These are phyloP conservation scores for Apostichopus californicus DNA, from an alignment of 35 echinoderm and acorn worm species.

Conservation along the genomic window DNA sequence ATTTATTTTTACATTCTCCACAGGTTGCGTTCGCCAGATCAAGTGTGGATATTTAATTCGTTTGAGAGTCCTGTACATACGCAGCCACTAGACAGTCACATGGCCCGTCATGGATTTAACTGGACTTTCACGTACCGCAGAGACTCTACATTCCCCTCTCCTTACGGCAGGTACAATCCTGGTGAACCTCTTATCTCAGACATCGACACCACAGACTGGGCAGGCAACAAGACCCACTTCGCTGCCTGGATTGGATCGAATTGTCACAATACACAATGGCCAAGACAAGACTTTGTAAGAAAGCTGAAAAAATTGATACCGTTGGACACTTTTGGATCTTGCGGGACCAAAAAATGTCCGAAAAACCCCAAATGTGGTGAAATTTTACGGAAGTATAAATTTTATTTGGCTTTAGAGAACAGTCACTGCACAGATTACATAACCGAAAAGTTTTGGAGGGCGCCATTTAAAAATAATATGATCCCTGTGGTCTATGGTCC, in stretches of 20 bases:
- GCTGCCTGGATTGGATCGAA: constrained; percentile 46
- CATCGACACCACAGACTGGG: constrained; percentile 27
- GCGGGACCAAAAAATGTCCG: constrained; percentile 34
- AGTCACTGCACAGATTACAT: constrained; percentile 53
- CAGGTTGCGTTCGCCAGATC: constrained; percentile 4
- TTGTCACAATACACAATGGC: constrained; percentile 32
- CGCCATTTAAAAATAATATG: constrained; percentile 30
- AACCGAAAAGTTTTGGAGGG: constrained; percentile 51
- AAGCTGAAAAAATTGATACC: constrained; percentile 21
- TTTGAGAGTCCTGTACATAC: constrained; percentile 50
- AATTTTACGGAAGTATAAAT: constrained; percentile 52
- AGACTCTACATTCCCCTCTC: constrained; percentile 28
- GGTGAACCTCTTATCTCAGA: neutral
- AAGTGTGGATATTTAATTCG: constrained; percentile 37
- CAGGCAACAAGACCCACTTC: constrained; percentile 31
- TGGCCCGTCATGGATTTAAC: constrained; percentile 8
- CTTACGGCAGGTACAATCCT: constrained; percentile 17
- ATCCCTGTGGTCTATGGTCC: constrained; percentile 60
- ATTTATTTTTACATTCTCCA: neutral
- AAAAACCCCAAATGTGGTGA: constrained; percentile 30
- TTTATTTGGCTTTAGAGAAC: constrained; percentile 51
- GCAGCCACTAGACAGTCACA: neutral
- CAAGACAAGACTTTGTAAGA: constrained; percentile 11
- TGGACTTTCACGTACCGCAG: constrained; percentile 42
- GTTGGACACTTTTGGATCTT: constrained; percentile 43